Percentiles rank a stretch among this genome's conserved stretches.
Evolutionary conservation across 1,140 invertebrate species (phyloP).

Genomic region (Nebria ingens): DNA sequence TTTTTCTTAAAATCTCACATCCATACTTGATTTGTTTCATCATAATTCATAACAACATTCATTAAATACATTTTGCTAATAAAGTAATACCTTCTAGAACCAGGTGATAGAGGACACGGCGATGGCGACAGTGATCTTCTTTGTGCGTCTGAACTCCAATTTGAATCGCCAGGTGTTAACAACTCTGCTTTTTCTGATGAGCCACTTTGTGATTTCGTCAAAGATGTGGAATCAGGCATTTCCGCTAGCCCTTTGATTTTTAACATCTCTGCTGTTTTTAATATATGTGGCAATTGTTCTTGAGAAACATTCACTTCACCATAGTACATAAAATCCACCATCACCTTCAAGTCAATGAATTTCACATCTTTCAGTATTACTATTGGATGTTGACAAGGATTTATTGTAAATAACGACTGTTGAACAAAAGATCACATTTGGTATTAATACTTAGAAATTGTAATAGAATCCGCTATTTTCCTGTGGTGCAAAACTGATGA

Average conservation of each 20-base stretch:
- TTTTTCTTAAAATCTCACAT: background rate
- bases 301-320: conserved; percentile 85
- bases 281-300: conserved; percentile 72
- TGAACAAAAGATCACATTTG: conserved; percentile 22
- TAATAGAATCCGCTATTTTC: no score
- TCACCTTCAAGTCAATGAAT: conserved; percentile 72
- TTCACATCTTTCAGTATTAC: conserved; percentile 83
- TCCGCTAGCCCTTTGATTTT: conserved; percentile 81
- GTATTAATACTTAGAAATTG: background rate
- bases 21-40: no score
- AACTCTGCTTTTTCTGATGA: conserved; percentile 37
- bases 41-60: background rate
- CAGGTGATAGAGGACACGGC: conserved; percentile 31
- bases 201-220: conserved; percentile 52
- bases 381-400: conserved; percentile 83
- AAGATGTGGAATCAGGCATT: conserved; percentile 60
- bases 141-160: conserved; percentile 35
- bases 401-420: conserved; percentile 65
- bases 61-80: background rate
- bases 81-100: conserved; percentile 28
- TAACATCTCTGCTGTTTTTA: conserved; percentile 78
- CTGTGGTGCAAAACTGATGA: no score
- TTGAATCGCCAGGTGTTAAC: conserved; percentile 37
- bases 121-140: conserved; percentile 37
- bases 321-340: conserved; percentile 89